Evolutionary conservation across 2,113 vertebrate species (phyloP), one percentile per base, ranked within the genome.

Genomic region (Romanogobio albipinnatus): DNA sequence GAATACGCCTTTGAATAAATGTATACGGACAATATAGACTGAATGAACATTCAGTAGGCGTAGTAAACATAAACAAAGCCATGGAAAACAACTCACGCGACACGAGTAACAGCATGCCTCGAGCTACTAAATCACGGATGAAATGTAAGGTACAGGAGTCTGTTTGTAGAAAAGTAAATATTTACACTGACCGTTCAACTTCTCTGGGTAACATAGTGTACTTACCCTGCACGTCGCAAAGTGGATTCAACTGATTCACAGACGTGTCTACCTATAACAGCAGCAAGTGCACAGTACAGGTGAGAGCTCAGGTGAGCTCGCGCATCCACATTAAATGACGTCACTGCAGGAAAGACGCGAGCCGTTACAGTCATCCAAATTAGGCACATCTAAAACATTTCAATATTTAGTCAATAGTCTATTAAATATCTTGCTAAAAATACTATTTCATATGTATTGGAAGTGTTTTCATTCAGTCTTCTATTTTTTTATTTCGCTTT

Each of bases 241-340:
- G 9, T 11, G 1, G 11, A 24, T 56, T 36, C 36, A 33, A 8
- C 15, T 5, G 24, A 33, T 29, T 51, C 61, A 22, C 39, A 9
- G 7, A 61, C 6, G 45, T 78, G 39, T 62, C 6, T 19, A 79
- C 43, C 22, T 45, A 68, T 64, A 51, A 81, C 15, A 53, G 45
- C 24, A 64, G 79, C 79, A 17, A 45, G 45, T 33, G 61, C 61
- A 68, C 26, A 8, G 10, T 9, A 68, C 26, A 66, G 39, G 33
- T 78, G 36, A 56, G 22, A 43, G 39, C n/a, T 47, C 77, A 80
- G 58, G 61, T 81, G 43, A 51, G 5, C 59, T 26, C 26, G 26
- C 9, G 78, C 43, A n/a, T n/a, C 6, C 79, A n/a, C 15, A 19
- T 81, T 81, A 81, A 49, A 53, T 81, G 45, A 81, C 79, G 79